These are phyloP conservation scores for Elachura formosa DNA, from an alignment of 2,113 vertebrate species.

Conservation along the genomic window DNA sequence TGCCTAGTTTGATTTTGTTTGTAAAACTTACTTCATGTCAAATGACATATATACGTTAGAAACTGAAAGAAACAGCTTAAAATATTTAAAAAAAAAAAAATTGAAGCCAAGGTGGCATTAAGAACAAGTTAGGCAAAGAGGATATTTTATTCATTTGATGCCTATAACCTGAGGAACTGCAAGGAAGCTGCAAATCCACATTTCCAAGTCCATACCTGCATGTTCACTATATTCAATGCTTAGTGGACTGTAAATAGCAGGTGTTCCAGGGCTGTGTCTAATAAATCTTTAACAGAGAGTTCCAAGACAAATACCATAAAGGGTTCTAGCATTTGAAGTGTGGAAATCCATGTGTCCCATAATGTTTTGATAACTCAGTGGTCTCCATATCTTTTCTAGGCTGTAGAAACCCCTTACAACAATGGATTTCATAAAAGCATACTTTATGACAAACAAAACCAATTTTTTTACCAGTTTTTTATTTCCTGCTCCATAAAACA, in stretches of 20 bases:
- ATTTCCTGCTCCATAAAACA: background rate
- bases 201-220: background rate
- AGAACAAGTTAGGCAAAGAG: background rate
- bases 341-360: background rate
- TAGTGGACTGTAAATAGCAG: background rate
- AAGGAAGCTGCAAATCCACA: background rate
- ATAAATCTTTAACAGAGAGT: background rate
- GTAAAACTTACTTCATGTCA: background rate
- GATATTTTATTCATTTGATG: background rate
- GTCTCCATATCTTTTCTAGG: background rate
- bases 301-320: background rate
- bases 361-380: background rate
- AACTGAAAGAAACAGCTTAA: background rate
- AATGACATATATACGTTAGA: background rate
- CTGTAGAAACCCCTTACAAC: background rate
- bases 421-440: background rate
- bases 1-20: background rate
- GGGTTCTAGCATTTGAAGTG: background rate
- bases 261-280: background rate
- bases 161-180: background rate
- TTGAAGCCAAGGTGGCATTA: fast-evolving
- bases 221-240: background rate
- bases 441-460: background rate
- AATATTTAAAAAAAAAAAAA: background rate
- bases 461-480: background rate